A percentile compares a stretch with the other conserved stretches of the same genome.
Evolutionary conservation across 1,140 invertebrate genomes (phyloP).

Genomic region (Dryas iulia): DNA sequence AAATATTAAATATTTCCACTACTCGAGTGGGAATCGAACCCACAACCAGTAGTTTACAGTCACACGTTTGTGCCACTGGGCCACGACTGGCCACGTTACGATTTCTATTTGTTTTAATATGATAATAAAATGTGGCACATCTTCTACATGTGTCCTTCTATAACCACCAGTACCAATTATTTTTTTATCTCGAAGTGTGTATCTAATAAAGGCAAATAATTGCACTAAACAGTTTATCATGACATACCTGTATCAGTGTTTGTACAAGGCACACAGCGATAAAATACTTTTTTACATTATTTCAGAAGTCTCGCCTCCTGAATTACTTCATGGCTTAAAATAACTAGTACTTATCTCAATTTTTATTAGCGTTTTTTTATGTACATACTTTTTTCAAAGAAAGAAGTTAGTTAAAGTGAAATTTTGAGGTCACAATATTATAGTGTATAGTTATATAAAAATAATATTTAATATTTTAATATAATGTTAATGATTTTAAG

Average conservation of each 20-base stretch:
- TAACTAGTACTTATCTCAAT: neutral
- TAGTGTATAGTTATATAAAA: too few relatives aligned
- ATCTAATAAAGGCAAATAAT: conserved; percentile 33
- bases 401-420: neutral
- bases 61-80: too few relatives aligned
- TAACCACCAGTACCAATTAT: neutral
- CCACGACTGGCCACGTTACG: too few relatives aligned
- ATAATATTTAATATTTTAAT: too few relatives aligned
- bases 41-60: too few relatives aligned
- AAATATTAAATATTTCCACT: too few relatives aligned
- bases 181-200: conserved; percentile 15
- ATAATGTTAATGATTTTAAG: too few relatives aligned
- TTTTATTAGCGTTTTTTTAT: neutral
- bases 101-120: too few relatives aligned
- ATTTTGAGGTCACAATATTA: neutral
- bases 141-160: neutral
- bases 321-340: conserved; percentile 1
- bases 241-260: conserved; percentile 28
- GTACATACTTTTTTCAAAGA: neutral
- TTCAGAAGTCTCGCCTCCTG: conserved; percentile 21
- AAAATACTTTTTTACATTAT: conserved; percentile 28
- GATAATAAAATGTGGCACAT: too few relatives aligned
- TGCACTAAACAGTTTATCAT: conserved; percentile 29
- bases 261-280: conserved; percentile 19
- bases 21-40: too few relatives aligned